Evolutionary conservation across 1,140 invertebrate genomes (phyloP).

Genomic region (Aporrectodea caliginosa): DNA sequence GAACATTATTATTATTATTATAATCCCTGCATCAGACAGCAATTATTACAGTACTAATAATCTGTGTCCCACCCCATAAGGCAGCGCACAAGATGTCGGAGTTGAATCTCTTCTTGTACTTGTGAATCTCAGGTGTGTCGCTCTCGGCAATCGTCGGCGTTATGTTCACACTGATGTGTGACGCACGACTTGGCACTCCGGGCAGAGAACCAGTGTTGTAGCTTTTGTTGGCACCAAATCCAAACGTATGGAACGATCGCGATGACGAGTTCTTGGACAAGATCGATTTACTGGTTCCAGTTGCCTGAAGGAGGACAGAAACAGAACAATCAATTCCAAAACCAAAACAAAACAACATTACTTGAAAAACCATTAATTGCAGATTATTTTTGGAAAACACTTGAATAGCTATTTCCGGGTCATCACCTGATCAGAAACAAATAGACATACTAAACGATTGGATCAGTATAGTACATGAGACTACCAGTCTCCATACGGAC

Average conservation of each 20-base stretch:
- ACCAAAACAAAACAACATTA: no score
- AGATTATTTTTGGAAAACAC: no score
- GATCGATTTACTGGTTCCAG: neutral
- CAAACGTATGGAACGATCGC: slow-evolving; percentile 93
- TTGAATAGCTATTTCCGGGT: no score
- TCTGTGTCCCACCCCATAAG: slow-evolving; percentile 83
- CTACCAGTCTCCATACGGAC: no score
- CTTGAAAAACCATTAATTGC: no score
- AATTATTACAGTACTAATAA: no score
- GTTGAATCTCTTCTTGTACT: slow-evolving; percentile 93
- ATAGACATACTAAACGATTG: no score
- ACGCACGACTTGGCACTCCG: slow-evolving; percentile 69
- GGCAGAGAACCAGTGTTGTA: slow-evolving; percentile 51
- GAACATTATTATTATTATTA: no score
- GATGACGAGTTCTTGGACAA: slow-evolving; percentile 55
- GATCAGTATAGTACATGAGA: no score
- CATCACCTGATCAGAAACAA: no score
- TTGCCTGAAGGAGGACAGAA: neutral
- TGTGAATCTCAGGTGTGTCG: slow-evolving; percentile 97
- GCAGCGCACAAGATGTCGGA: slow-evolving; percentile 98
- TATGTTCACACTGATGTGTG: slow-evolving; percentile 95
- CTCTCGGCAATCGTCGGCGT: slow-evolving; percentile 66
- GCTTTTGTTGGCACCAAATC: slow-evolving; percentile 75
- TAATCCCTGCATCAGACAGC: slow-evolving; percentile 25
- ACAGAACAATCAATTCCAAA: neutral